Conservation (phyloP, 2,888 invertebrate genomes). For the Heliothis peltigera region DNA sequence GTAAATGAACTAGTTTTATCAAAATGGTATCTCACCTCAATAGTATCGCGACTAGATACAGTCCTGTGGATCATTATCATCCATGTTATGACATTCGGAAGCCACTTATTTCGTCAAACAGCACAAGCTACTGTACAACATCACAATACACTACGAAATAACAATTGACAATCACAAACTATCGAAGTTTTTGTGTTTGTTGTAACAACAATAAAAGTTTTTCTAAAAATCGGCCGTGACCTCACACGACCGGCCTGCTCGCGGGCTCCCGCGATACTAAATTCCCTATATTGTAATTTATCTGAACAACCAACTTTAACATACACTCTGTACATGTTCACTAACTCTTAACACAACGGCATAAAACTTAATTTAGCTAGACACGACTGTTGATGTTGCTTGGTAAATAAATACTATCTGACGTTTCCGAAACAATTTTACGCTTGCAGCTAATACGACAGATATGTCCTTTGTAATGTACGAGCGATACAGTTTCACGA, state of each 20-base stretch:
- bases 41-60: conserved; percentile 14
- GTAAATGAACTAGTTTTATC: background rate
- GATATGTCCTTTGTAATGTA: conserved; percentile 43
- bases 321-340: background rate
- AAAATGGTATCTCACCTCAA: conserved; percentile 36
- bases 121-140: conserved; percentile 12
- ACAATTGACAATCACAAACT: background rate
- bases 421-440: conserved; percentile 61
- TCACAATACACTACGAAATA: background rate
- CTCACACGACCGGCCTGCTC: conserved; percentile 56
- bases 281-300: conserved; percentile 49
- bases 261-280: conserved; percentile 82
- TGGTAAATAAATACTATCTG: conserved; percentile 47
- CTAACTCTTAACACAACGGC: background rate
- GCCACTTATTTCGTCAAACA: conserved; percentile 21
- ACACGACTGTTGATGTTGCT: conserved; percentile 7
- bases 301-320: conserved; percentile 23
- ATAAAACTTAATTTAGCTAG: conserved; percentile 51
- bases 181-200: conserved; percentile 3
- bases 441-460: conserved; percentile 31
- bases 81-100: conserved; percentile 14
- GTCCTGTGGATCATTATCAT: conserved; percentile 23
- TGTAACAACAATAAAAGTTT: conserved; percentile 9
- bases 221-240: background rate
- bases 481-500: conserved; percentile 22